phyloP scores from a whole-genome alignment of 2,888 invertebrate genomes.

The Amiota minor region DNA sequence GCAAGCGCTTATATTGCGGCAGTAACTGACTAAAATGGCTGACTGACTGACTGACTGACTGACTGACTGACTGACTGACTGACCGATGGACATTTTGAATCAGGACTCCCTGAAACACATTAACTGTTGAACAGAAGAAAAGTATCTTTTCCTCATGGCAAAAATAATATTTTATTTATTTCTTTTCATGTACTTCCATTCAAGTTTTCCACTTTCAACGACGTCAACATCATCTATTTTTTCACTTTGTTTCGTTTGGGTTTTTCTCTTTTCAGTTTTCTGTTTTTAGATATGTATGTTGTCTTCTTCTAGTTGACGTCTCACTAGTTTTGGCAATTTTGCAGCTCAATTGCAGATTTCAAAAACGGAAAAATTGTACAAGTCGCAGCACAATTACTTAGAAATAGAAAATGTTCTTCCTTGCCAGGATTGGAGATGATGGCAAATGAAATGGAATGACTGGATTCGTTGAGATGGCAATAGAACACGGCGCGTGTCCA shows the following conservation, averaged over 20 bases:
- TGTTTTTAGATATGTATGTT: too few relatives aligned
- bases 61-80: not conserved
- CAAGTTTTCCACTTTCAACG: not conserved
- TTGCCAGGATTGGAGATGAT: not conserved
- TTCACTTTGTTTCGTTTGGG: not conserved
- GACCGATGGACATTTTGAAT: not conserved
- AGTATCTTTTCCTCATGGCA: not conserved
- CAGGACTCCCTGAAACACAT: not conserved
- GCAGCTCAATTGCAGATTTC: constrained; percentile 22
- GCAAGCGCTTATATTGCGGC: not conserved
- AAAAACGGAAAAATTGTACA: constrained; percentile 14
- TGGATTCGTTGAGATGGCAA: too few relatives aligned
- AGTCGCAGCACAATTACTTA: constrained; percentile 9
- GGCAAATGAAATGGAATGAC: too few relatives aligned
- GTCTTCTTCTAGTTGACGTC: not conserved
- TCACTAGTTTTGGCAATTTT: constrained; percentile 17
- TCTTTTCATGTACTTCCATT: not conserved
- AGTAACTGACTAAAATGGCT: not conserved
- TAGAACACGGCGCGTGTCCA: constrained; percentile 12
- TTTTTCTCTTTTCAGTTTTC: too few relatives aligned
- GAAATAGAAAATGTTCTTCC: constrained; percentile 1
- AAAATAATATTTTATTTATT: constrained; percentile 22
- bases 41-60: not conserved
- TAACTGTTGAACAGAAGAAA: not conserved
- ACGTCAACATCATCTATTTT: not conserved